Evolutionary conservation across 1,140 invertebrate genomes (phyloP).

Genomic region (Hylyphantes graminicola): DNA sequence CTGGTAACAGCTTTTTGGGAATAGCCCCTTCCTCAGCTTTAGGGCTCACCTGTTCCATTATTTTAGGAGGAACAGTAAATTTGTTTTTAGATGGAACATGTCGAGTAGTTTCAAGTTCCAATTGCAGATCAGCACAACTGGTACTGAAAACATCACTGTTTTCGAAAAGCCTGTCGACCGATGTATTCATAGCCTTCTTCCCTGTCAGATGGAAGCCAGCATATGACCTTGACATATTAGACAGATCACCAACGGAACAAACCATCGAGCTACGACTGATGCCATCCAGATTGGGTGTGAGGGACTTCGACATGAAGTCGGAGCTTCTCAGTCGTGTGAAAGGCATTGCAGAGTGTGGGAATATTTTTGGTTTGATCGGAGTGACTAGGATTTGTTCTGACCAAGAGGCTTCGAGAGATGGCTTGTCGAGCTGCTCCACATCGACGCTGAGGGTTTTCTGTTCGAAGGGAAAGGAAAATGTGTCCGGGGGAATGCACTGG

Average conservation of each 20-base stretch:
- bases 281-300: constrained; percentile 81
- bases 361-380: constrained; percentile 92
- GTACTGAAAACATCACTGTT: constrained; percentile 75
- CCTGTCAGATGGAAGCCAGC: constrained; percentile 84
- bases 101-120: constrained; percentile 61
- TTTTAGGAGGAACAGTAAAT: constrained; percentile 52
- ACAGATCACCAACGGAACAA: constrained; percentile 74
- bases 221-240: constrained; percentile 71
- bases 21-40: constrained; percentile 37
- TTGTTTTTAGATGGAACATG: constrained; percentile 40
- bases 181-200: constrained; percentile 87
- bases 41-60: constrained; percentile 45
- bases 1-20: neutral
- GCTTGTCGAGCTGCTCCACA: constrained; percentile 86
- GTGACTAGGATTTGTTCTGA: constrained; percentile 96
- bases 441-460: constrained; percentile 91
- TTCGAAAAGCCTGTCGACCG: constrained; percentile 89
- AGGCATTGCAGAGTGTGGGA: constrained; percentile 93
- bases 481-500: constrained; percentile 88
- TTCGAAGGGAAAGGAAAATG: constrained; percentile 93
- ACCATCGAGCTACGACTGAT: constrained; percentile 69
- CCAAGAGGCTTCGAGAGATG: constrained; percentile 92
- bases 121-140: constrained; percentile 72
- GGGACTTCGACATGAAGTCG: constrained; percentile 91
- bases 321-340: constrained; percentile 85